Base-by-base conservation (phyloP, 1,140 invertebrate genomes). In the Drosophila takahashii region DNA sequence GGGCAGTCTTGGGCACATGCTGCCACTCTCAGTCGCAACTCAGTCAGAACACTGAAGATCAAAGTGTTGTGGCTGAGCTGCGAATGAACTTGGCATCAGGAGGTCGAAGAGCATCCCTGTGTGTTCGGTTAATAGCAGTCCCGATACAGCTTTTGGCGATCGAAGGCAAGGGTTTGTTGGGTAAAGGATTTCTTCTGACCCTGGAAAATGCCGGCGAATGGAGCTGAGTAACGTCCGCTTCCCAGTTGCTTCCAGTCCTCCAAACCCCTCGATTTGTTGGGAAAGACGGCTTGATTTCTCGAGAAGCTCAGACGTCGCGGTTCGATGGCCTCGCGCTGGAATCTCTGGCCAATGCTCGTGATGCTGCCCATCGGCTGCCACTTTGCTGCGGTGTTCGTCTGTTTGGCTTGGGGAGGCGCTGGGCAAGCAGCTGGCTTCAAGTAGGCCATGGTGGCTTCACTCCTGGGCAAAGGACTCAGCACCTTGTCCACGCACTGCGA, bases 191-290 rank as follows among this genome's bases (percentile, higher is more conserved):
- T 65, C 6, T 8, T 50, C 11, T 27, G 59, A 4, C 16, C n/a
- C 36, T 67, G 44, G 15, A 67, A 67, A 11, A 67, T 13, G 15
- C 45, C 44, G 27, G 47, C 60, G 4, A 67, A 65, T 7, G 59
- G n/a, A 9, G 58, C 10, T 1, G 42, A 37, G 34, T 32, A 66
- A 7, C n/a, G 58, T 9, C 34, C 15, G 6, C 29, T 9, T 1
- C 36, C 44, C 45, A 42, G 15, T 1, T 65, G n/a, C 4, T 29
- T 67, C 59, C 64, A 67, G 0, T 65, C 44, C 9, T 22, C 11
- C 0, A 9, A 10, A 11, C n/a, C 36, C 7, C 8, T 8, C 5
- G 27, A 41, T 15, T 36, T 51, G 4, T 10, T 16, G n/a, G 29
- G 1, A 9, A 26, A 34, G n/a, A 4, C 10, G 4, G 32, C n/a